phyloP scores from a whole-genome alignment of 2,113 vertebrate genomes.

The Probosciger aterrimus region DNA sequence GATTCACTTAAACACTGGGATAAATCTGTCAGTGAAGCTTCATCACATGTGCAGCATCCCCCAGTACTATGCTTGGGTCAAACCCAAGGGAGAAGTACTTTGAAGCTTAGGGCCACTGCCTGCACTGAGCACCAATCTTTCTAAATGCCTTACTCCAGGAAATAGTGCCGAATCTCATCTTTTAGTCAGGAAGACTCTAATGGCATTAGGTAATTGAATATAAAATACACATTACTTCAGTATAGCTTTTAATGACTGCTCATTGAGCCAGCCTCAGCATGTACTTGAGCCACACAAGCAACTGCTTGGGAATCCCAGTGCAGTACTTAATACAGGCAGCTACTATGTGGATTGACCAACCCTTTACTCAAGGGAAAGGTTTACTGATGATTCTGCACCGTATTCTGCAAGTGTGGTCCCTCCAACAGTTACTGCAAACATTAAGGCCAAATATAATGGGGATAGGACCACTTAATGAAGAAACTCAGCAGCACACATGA shows the following conservation, averaged over 20 bases:
- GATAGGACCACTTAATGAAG: background rate
- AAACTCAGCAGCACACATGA: background rate
- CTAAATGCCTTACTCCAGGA: background rate
- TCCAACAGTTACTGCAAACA: background rate
- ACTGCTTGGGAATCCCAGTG: background rate
- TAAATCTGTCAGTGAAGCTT: background rate
- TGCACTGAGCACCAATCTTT: background rate
- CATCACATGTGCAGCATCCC: rapidly evolving
- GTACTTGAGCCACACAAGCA: background rate
- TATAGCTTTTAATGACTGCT: background rate
- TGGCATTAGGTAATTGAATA: background rate
- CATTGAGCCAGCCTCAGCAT: background rate
- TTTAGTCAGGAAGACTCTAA: background rate
- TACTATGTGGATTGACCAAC: rapidly evolving
- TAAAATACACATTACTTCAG: background rate
- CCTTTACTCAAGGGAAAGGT: background rate
- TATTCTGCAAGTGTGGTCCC: background rate
- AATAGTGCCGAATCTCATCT: background rate
- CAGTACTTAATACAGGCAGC: background rate
- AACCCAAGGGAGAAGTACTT: background rate
- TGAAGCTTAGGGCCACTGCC: background rate
- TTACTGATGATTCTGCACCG: background rate
- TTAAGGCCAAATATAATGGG: background rate
- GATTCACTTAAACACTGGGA: background rate
- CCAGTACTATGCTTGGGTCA: background rate